Evolutionary conservation across 2,888 invertebrate genomes (phyloP).

Genomic region (Morinoia aosen): DNA sequence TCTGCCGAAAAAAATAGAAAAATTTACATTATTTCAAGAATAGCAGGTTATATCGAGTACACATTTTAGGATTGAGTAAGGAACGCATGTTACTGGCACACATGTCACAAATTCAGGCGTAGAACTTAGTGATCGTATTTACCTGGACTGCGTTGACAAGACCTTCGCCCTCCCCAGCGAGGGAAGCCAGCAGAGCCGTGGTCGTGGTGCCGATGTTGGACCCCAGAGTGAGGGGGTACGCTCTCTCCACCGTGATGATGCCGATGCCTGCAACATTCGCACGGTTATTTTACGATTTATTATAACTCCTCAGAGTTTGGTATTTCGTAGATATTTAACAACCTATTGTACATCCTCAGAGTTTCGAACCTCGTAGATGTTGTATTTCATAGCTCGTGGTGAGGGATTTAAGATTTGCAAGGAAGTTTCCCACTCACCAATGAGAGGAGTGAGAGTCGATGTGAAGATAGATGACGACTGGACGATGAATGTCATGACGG

Average conservation of each 20-base stretch:
- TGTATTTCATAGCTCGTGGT: too few species aligned
- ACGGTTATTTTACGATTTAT: too few species aligned
- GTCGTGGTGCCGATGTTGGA: conserved; percentile 77
- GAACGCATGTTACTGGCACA: too few species aligned
- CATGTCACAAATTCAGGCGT: too few species aligned
- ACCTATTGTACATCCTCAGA: too few species aligned
- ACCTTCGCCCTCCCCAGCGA: conserved; percentile 71
- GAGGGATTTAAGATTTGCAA: too few species aligned
- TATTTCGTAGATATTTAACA: too few species aligned
- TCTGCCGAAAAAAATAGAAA: conserved; percentile 69
- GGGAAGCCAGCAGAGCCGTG: conserved; percentile 75
- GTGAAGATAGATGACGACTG: conserved; percentile 76
- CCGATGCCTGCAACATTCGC: conserved; percentile 70
- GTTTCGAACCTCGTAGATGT: too few species aligned
- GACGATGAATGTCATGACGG: conserved; percentile 75
- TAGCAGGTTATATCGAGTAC: too few species aligned
- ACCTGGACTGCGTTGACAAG: conserved; percentile 69
- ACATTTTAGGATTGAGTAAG: too few species aligned
- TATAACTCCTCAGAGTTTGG: too few species aligned
- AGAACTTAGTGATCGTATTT: background rate
- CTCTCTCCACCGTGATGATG: conserved; percentile 74
- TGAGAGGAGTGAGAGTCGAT: conserved; percentile 76
- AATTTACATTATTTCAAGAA: background rate
- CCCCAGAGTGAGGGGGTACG: conserved; percentile 76
- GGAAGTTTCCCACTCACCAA: conserved; percentile 70